These are phyloP conservation scores for Synanthedon andrenaeformis DNA, from an alignment of 2,888 invertebrate species.

Conservation along the genomic window DNA sequence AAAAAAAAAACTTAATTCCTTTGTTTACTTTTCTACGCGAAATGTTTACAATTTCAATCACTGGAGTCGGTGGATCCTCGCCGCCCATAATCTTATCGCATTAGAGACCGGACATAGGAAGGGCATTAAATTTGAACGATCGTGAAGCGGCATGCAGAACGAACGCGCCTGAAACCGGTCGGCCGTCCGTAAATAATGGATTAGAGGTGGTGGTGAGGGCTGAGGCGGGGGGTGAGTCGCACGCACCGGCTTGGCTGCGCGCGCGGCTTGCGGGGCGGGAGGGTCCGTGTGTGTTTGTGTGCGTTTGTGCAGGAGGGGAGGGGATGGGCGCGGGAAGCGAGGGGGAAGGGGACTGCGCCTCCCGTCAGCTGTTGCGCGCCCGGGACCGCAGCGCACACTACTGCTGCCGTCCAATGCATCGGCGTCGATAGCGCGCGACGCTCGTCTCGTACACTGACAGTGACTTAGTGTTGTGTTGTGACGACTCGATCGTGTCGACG, in stretches of 20 bases:
- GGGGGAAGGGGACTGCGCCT: slow-evolving; percentile 51
- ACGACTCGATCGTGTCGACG: slow-evolving; percentile 15
- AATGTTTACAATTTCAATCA: background rate
- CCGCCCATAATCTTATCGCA: slow-evolving; percentile 59
- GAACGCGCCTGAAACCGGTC: slow-evolving; percentile 68
- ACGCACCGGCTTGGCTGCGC: slow-evolving; percentile 48
- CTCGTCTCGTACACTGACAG: slow-evolving; percentile 22
- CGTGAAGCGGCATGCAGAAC: slow-evolving; percentile 53
- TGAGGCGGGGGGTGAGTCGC: slow-evolving; percentile 36
- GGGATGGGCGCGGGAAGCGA: slow-evolving; percentile 8
- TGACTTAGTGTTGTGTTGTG: slow-evolving; percentile 45
- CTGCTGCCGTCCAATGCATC: slow-evolving; percentile 58
- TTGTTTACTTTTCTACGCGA: background rate
- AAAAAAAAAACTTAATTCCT: background rate
- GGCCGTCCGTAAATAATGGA: slow-evolving; percentile 68
- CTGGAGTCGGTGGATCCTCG: slow-evolving; percentile 12
- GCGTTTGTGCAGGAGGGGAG: slow-evolving; percentile 15
- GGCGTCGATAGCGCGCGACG: slow-evolving; percentile 50
- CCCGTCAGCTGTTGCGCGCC: slow-evolving; percentile 70
- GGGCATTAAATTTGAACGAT: slow-evolving; percentile 68
- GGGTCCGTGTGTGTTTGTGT: slow-evolving; percentile 9
- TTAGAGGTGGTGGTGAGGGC: slow-evolving; percentile 59
- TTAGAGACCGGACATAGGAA: slow-evolving; percentile 68
- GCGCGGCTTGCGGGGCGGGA: slow-evolving; percentile 21
- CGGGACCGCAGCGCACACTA: slow-evolving; percentile 54